Base-by-base conservation (phyloP, 2,113 vertebrate genomes). In the Notothenia rossii region DNA sequence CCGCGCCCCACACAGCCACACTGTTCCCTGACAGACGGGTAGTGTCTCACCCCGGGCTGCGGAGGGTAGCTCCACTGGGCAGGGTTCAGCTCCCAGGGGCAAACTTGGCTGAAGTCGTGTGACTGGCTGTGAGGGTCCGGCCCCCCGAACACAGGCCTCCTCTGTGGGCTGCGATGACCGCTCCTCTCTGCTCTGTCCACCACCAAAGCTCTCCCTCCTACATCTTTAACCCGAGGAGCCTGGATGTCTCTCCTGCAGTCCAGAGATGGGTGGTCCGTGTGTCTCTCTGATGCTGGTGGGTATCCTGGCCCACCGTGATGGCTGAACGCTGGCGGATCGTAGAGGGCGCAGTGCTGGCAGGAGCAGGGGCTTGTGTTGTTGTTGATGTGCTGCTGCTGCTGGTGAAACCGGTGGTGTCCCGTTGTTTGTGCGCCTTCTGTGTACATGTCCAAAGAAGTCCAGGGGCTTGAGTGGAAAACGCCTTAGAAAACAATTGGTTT, bases 371-470 rank as follows among this genome's bases (percentile, higher is more conserved):
- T 20, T 53, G 77, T 36, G 55, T 29, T 46, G 62, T 46, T 77
- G 77, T 29, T 29, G 29, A 25, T 25, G 25, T 25, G 25, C 25
- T 29, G 75, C 29, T 29, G 75, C 61, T 72, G 79, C 40, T 86
- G 90, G 33, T 83, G 76, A 75, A 86, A 84, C 55, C 83, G 83
- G 22, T 79, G 88, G 83, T 85, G 87, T 91, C 91, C 88, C 51
- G 89, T 72, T 66, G 79, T 70, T 72, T 88, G 86, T 29, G 86
- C 77, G 71, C 85, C 83, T 85, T 93, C 93, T 49, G 93, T 88
- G 89, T 94, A 93, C 95, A 95, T 95, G 88, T 92, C 94, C 90
- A 73, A 87, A 84, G 75, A 78, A 76, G 83, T 86, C 89, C 72
- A 68, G 72, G 84, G 74, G 83, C 59, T 82, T 72, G 79, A 58